Conservation (phyloP, 1,140 invertebrate species). For the Teleopsis dalmanni region DNA sequence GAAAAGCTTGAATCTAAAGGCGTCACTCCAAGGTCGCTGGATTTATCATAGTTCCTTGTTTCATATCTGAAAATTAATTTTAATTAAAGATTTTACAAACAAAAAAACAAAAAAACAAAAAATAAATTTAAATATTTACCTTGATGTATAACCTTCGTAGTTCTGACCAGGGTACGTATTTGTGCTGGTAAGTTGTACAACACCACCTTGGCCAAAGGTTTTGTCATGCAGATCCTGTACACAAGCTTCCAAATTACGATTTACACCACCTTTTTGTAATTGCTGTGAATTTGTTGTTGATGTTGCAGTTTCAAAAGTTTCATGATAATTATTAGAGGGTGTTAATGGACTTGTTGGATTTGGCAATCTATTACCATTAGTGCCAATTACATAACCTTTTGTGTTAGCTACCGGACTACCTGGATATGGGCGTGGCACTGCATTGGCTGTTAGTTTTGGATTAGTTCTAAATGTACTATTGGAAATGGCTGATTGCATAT, state of each 20-base stretch:
- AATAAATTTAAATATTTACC: conserved; percentile 39
- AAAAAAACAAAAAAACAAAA: too few species aligned
- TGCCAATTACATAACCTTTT: conserved; percentile 17
- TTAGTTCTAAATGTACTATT: conserved; percentile 37
- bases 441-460: conserved; percentile 44
- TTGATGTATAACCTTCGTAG: conserved; percentile 55
- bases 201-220: conserved; percentile 41
- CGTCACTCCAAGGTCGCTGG: conserved; percentile 20
- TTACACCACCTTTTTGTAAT: conserved; percentile 19
- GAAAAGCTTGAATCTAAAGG: conserved; percentile 39
- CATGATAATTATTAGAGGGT: conserved; percentile 38
- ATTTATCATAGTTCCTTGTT: conserved; percentile 40
- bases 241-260: conserved; percentile 40
- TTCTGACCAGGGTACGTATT: conserved; percentile 44
- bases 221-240: conserved; percentile 43
- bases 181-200: conserved; percentile 33
- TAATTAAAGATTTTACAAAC: neutral
- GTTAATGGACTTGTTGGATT: conserved; percentile 14
- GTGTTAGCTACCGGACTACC: conserved; percentile 27
- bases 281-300: conserved; percentile 18
- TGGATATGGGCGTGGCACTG: conserved; percentile 41
- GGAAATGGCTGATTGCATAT: conserved; percentile 36
- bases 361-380: conserved; percentile 1
- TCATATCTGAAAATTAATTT: conserved; percentile 27
- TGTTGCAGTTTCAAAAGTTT: conserved; percentile 32